Base-by-base conservation (phyloP, 2,888 invertebrate species). In the Chaetogeoica ovagalla region DNA sequence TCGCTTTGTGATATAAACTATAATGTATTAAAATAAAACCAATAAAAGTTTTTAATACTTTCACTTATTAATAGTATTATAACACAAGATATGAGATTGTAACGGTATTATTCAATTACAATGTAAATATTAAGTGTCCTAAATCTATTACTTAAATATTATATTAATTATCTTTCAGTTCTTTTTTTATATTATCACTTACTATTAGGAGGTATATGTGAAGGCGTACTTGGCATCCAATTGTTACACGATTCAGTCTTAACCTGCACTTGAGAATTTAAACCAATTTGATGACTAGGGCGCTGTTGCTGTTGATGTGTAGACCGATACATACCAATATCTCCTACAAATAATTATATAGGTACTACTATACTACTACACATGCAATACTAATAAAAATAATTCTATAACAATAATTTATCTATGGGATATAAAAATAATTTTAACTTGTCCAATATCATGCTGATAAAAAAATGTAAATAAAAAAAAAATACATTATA, bases 181-280 rank as follows among this genome's bases (percentile, higher is more conserved):
- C 30, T 30, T 30, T 30, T 30, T 30, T 30, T 30, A 30, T 30
- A 2, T 30, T 30, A 30, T 55, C 37, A 77, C 77, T 77, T 77
- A 79, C 79, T 79, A 65, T 79, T 79, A 39, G 79, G 79, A 63
- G 79, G n/a, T 71, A 79, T 71, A 71, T 79, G 79, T 57, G 79
- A 79, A 55, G 79, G 79, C 30, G 79, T 71, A 70, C 55, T 39
- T 5, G 79, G 57, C 79, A 79, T 79, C 79, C 79, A 79, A 79
- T 39, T 79, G 63, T 79, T 79, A 79, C 70, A 70, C 2, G 68
- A 52, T 71, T 79, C 79, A 70, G 79, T 79, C 71, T 79, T 79
- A 79, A 79, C 63, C 63, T 63, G 79, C n/a, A 79, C 79, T 79
- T 79, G 79, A 79, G 79, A 71, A 71, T 63, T 79, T 71, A 79